These are phyloP conservation scores for Sebastes oblongus DNA, from an alignment of 2,797 vertebrate species.

Conservation along the genomic window DNA sequence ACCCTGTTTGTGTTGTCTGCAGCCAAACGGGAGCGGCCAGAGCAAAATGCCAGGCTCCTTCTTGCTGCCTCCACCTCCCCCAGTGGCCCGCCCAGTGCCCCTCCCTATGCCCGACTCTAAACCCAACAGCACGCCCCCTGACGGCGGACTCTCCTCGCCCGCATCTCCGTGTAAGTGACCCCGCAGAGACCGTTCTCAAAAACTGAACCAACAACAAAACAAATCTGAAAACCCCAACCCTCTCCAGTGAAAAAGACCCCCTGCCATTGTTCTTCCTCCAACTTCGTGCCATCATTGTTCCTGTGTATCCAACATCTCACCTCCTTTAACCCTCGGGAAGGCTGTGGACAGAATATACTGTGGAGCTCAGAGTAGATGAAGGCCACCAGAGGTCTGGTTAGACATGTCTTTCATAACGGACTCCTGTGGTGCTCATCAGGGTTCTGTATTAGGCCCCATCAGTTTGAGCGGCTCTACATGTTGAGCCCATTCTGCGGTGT, in stretches of 20 bases:
- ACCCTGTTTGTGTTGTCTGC: conserved; percentile 94
- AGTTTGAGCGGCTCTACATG: conserved; percentile 15
- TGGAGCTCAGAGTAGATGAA: conserved; percentile 37
- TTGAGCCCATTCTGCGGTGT: conserved; percentile 24
- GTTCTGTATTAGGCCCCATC: conserved; percentile 46
- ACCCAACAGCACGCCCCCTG: conserved; percentile 86
- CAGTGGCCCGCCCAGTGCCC: conserved; percentile 97
- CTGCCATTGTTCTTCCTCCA: conserved; percentile 63
- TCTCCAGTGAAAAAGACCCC: conserved; percentile 58
- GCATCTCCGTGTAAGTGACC: conserved; percentile 96
- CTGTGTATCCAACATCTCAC: conserved; percentile 61
- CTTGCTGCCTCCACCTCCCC: conserved; percentile 96
- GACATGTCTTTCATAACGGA: conserved; percentile 22
- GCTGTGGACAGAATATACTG: conserved; percentile 22
- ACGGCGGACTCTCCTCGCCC: conserved; percentile 93
- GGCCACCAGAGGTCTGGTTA: conserved; percentile 32
- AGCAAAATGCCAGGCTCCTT: conserved; percentile 97
- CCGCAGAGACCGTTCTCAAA: conserved; percentile 75
- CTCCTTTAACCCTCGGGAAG: conserved; percentile 44
- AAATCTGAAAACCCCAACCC: conserved; percentile 52
- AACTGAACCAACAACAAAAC: conserved; percentile 53
- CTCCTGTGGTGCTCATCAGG: conserved; percentile 49
- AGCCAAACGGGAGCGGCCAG: conserved; percentile 96
- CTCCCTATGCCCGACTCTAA: conserved; percentile 96
- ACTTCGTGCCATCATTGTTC: conserved; percentile 60